phyloP scores from a whole-genome alignment of 2,797 vertebrate species.

The Phalloptychus januarius region DNA sequence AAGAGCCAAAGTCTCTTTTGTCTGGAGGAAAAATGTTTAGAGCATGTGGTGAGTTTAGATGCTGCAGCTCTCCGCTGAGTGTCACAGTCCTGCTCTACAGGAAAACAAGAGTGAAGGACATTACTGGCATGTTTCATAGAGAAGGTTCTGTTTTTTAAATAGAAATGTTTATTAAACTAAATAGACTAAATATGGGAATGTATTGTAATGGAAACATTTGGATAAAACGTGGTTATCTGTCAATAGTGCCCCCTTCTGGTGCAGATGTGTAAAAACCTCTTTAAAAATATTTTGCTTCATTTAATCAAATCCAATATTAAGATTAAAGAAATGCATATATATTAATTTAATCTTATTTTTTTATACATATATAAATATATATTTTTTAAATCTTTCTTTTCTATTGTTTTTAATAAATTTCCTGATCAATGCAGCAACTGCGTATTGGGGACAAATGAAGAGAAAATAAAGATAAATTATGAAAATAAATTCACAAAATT shows the following conservation, averaged over 20 bases:
- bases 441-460: no score
- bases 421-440: conserved; percentile 58
- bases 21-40: conserved; percentile 55
- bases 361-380: background rate
- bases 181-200: conserved; percentile 9
- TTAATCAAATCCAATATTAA: background rate
- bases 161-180: conserved; percentile 9
- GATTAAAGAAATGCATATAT: no score
- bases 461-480: no score
- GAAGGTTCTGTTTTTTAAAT: background rate
- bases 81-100: background rate
- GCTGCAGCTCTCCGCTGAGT: conserved; percentile 14
- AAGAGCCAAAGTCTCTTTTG: conserved; percentile 43
- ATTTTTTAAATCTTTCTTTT: conserved; percentile 26
- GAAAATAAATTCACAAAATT: no score
- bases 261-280: background rate
- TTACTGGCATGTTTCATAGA: conserved; percentile 14
- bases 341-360: no score
- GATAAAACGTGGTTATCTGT: background rate
- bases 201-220: background rate
- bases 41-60: conserved; percentile 41
- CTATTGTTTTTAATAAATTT: conserved; percentile 43
- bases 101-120: conserved; percentile 45
- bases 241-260: background rate
- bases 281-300: background rate